Evolutionary conservation across 2,888 invertebrate species (phyloP), one percentile per base, ranked within the genome.

Genomic region (Gymnocheta viridis): DNA sequence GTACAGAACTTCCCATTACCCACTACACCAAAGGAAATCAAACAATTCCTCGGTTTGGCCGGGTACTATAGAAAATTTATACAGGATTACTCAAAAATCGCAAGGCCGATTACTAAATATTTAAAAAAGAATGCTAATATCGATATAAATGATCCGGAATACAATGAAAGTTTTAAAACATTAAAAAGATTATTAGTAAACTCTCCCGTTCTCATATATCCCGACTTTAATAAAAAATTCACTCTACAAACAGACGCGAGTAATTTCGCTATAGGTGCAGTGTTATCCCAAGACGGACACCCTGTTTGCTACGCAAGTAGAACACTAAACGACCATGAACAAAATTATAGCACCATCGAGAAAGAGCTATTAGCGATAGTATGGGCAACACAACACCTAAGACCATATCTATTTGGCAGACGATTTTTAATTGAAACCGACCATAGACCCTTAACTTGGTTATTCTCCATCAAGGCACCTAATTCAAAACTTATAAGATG

Each of bases 341-440:
- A 41, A 19, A 84, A 84, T 29, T 81, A 81, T 4, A 67, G 73
- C 12, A 77, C 72, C 2, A 84, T 83, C 1, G 80, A 85, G 24
- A 83, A 76, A 3, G 76, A 83, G 74, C 60, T n/a, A n/a, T n/a
- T n/a, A n/a, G n/a, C n/a, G n/a, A n/a, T n/a, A n/a, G n/a, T n/a
- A n/a, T n/a, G n/a, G n/a, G n/a, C 79, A 12, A 64, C 77, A 12
- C 19, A 78, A 54, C 54, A 76, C 22, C 67, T 66, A 19, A 27
- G 81, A 7, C 81, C 81, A 32, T 74, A 76, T 17, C 17, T 82
- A 2, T 82, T 69, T 24, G 69, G 64, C 2, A 51, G 69, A 14
- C 54, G 32, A n/a, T n/a, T n/a, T n/a, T n/a, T n/a, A n/a, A n/a
- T n/a, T n/a, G n/a, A n/a, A n/a, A n/a, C n/a, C n/a, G 27, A 14